phyloP scores from a whole-genome alignment of 92 coral and sea anemone species.

The Zoanthus sansibaricus region DNA sequence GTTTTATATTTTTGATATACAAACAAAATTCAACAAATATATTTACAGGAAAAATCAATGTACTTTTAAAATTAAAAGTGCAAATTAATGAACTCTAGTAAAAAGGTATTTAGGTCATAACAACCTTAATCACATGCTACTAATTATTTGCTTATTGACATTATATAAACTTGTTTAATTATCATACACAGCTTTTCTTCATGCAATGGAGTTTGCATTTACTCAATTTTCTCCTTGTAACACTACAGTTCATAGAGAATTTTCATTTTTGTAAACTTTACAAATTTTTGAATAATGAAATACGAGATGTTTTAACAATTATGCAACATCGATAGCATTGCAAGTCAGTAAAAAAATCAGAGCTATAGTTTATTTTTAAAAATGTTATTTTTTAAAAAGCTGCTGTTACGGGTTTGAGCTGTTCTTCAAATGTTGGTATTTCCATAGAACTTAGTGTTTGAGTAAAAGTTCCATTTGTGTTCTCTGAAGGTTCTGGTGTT shows the following conservation, averaged over 20 bases:
- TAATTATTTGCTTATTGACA: too few species aligned
- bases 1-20: too few species aligned
- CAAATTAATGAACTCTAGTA: too few species aligned
- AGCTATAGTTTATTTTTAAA: not conserved
- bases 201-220: not conserved
- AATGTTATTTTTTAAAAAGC: slow-evolving; percentile 29
- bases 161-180: not conserved
- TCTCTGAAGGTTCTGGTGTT: slow-evolving; percentile 79
- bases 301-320: not conserved
- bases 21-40: too few species aligned
- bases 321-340: not conserved
- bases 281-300: not conserved
- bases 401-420: slow-evolving; percentile 88
- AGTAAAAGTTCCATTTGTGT: slow-evolving; percentile 68
- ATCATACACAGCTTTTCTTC: not conserved
- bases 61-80: too few species aligned
- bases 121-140: too few species aligned
- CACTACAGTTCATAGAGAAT: not conserved
- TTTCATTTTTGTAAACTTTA: not conserved
- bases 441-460: slow-evolving; percentile 84
- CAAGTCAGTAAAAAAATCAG: not conserved
- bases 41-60: too few species aligned
- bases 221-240: not conserved
- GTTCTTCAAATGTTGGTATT: slow-evolving; percentile 98
- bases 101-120: too few species aligned